Conservation (phyloP, 2,888 invertebrate species). For the Lissonota sp. region DNA sequence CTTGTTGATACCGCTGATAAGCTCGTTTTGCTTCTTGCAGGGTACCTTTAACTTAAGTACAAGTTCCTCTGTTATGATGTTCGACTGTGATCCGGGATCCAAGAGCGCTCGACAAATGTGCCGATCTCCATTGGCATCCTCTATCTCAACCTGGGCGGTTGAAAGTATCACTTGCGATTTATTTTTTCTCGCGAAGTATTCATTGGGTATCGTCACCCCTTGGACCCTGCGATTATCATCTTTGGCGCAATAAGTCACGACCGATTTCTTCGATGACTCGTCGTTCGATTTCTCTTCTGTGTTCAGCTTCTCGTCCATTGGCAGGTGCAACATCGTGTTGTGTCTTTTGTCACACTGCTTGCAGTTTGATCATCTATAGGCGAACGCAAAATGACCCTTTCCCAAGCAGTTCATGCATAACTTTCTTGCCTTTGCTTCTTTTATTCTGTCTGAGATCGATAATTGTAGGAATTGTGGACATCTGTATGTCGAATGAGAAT, state of each 20-base stretch:
- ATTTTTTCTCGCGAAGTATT: constrained; percentile 38
- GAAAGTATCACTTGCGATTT: constrained; percentile 54
- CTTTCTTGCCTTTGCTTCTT: constrained; percentile 47
- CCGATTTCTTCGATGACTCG: constrained; percentile 34
- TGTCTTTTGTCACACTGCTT: constrained; percentile 64
- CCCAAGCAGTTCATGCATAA: constrained; percentile 68
- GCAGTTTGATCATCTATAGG: constrained; percentile 61
- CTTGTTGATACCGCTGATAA: constrained; percentile 53
- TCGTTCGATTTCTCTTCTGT: constrained; percentile 5
- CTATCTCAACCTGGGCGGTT: constrained; percentile 63
- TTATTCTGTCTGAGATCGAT: constrained; percentile 36
- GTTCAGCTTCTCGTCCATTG: background rate
- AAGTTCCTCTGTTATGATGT: constrained; percentile 59
- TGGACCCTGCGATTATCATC: background rate
- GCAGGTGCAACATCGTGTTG: constrained; percentile 60
- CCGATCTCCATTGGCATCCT: constrained; percentile 48
- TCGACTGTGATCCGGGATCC: constrained; percentile 63
- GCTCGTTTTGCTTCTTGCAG: constrained; percentile 34
- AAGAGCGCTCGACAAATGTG: constrained; percentile 53
- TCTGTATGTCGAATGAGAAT: constrained; percentile 29
- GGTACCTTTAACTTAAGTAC: constrained; percentile 51
- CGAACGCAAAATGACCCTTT: constrained; percentile 49
- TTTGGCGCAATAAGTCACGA: constrained; percentile 1
- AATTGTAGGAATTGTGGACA: constrained; percentile 48
- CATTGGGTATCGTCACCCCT: constrained; percentile 11